These are phyloP conservation scores for Megaceryle alcyon DNA, from an alignment of 2,797 vertebrate genomes.

Conservation along the genomic window DNA sequence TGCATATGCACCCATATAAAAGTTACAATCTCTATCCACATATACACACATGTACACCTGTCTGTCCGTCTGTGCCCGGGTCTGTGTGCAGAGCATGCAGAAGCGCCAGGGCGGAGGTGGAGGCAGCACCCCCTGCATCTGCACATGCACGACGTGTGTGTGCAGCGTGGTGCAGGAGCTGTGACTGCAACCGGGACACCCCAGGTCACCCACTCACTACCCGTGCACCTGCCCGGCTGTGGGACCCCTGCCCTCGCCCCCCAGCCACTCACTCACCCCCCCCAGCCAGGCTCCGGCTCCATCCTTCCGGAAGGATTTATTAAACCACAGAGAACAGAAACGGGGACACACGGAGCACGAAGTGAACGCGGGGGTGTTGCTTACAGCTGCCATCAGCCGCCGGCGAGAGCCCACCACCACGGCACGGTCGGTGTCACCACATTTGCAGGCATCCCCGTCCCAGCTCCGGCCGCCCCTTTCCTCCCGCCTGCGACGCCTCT, in stretches of 20 bases:
- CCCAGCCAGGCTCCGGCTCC: neutral
- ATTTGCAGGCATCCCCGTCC: neutral
- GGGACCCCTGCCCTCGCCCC: neutral
- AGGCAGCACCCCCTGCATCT: no score
- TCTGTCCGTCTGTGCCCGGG: neutral
- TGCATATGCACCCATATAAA: neutral
- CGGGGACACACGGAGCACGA: conserved; percentile 90
- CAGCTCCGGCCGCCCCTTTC: neutral
- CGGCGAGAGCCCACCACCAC: conserved; percentile 59
- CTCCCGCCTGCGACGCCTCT: neutral
- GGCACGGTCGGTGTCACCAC: neutral
- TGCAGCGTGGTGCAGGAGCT: neutral
- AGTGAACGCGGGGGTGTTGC: conserved; percentile 83
- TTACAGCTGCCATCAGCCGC: conserved; percentile 70
- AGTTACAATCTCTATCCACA: no score
- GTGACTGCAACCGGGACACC: neutral
- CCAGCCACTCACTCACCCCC: neutral
- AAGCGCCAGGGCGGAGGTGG: no score
- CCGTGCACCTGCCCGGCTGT: neutral
- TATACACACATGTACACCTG: neutral
- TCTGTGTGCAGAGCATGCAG: no score
- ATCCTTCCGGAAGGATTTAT: conserved; percentile 92
- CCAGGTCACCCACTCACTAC: neutral
- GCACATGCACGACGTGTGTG: no score
- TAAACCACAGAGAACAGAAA: conserved; percentile 98